phyloP scores from a whole-genome alignment of 1,140 invertebrate species.

The Hesperophylax magnus region DNA sequence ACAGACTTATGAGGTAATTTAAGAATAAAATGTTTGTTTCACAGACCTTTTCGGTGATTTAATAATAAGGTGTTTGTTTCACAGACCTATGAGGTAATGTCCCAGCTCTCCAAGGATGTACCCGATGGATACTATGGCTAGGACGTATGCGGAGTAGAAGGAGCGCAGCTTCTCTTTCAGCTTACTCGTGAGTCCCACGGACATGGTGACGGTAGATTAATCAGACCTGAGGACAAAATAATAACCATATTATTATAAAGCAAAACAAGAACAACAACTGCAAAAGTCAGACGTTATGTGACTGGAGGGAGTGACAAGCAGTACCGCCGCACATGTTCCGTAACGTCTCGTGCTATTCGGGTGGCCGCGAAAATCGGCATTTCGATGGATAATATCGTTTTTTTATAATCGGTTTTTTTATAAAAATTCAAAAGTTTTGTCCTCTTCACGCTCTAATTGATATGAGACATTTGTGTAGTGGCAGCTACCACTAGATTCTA shows the following conservation, averaged over 20 bases:
- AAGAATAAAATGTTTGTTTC: not conserved
- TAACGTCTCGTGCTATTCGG: too few species aligned
- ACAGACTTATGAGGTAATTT: conserved; percentile 84
- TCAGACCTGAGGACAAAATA: not conserved
- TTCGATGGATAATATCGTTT: too few species aligned
- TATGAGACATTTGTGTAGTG: too few species aligned
- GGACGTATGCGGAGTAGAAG: conserved; percentile 82
- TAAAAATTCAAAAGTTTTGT: too few species aligned
- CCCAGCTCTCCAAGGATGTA: conserved; percentile 89
- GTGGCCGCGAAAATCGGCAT: too few species aligned
- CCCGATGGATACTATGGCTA: conserved; percentile 83
- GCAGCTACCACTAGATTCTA: too few species aligned
- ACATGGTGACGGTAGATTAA: not conserved
- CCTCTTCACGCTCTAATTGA: too few species aligned
- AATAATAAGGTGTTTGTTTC: not conserved
- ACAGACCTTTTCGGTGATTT: conserved; percentile 62
- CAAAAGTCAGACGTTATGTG: too few species aligned
- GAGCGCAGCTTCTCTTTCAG: conserved; percentile 75
- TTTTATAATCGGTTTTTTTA: too few species aligned
- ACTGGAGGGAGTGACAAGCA: too few species aligned
- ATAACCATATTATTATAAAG: not conserved
- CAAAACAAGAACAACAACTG: too few species aligned
- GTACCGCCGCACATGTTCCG: too few species aligned
- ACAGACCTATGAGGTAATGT: conserved; percentile 86
- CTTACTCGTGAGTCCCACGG: conserved; percentile 22